Evolutionary conservation across 2,113 vertebrate species (phyloP), one percentile per base, ranked within the genome.

Genomic region (Callipepla californica): DNA sequence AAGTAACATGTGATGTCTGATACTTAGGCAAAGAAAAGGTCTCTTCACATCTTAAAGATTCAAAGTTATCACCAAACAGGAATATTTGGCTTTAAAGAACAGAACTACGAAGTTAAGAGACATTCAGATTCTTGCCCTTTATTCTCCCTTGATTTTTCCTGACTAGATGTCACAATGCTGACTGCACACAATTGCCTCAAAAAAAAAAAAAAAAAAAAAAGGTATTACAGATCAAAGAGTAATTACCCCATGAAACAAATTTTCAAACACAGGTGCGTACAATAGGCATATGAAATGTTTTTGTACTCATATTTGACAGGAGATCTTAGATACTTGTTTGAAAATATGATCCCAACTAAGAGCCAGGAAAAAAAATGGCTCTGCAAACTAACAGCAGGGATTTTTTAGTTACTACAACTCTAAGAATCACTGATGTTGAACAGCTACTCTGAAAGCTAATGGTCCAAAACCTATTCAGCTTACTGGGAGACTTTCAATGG

Each of bases 401-500:
- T 6, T 44, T 77, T 86, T 81, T 13, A 48, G 22, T 67, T 79
- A 28, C 19, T 45, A 68, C 53, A 58, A 2, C 5, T 44, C 19
- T 4, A 1, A 87, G 67, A 62, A 82, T 2, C 9, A 47, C 32
- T 12, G 11, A 2, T 11, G 20, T 26, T 85, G 50, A 55, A 57
- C 34, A 61, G 45, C 34, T 75, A 4, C 34, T 95, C 25, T 44
- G 20, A 76, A 92, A 93, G 17, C 11, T 70, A 87, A 70, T 44
- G 59, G 50, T n/a, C 75, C 80, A 80, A 85, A 87, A 12, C 40
- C 42, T 69, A 17, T 32, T 80, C 28, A 77, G 25, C 45, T 74
- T 80, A 69, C 55, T 18, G 7, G 48, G 18, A 85, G 13, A 83
- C 8, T 70, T 79, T 53, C 70, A 94, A 26, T 50, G 5, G 34